A percentile compares a stretch with the other conserved stretches of the same genome.
Evolutionary conservation across 2,113 vertebrate species (phyloP).

Genomic region (Arenaria interpres): DNA sequence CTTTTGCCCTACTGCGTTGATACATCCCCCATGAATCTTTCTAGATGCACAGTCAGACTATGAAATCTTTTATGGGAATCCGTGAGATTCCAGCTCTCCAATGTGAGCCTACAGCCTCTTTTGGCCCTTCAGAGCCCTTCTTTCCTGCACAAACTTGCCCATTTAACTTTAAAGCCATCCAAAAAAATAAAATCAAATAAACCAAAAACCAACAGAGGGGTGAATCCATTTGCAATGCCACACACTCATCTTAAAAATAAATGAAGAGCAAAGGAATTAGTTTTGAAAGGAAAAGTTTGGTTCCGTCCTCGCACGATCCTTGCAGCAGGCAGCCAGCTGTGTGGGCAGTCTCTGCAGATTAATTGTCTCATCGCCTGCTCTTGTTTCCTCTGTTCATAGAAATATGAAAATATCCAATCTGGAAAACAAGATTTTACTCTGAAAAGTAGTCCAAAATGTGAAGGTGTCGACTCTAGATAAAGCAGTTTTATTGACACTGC

Average conservation of each 20-base stretch:
- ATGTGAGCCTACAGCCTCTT: not conserved
- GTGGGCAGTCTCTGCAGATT: constrained; percentile 67
- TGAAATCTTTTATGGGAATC: not conserved
- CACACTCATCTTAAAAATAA: not conserved
- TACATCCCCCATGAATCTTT: not conserved
- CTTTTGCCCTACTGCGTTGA: not conserved
- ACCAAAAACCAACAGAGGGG: not conserved
- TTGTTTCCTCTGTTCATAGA: constrained; percentile 53
- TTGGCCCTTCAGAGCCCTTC: not conserved
- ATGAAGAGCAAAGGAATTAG: not conserved
- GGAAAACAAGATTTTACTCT: constrained; percentile 38
- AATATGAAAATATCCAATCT: constrained; percentile 56
- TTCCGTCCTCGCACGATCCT: not conserved
- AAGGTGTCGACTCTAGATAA: not conserved
- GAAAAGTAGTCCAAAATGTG: not conserved
- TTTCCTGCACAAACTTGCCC: not conserved
- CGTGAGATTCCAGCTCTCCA: not conserved
- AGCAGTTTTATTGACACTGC: not conserved
- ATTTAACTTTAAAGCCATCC: not conserved
- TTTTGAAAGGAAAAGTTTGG: constrained; percentile 59
- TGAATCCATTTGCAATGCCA: not conserved
- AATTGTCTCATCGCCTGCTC: constrained; percentile 52
- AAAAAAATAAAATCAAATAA: not conserved
- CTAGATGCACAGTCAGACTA: not conserved
- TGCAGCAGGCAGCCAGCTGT: constrained; percentile 45